phyloP scores from a whole-genome alignment of 1,140 invertebrate genomes.

The Teleopsis dalmanni region DNA sequence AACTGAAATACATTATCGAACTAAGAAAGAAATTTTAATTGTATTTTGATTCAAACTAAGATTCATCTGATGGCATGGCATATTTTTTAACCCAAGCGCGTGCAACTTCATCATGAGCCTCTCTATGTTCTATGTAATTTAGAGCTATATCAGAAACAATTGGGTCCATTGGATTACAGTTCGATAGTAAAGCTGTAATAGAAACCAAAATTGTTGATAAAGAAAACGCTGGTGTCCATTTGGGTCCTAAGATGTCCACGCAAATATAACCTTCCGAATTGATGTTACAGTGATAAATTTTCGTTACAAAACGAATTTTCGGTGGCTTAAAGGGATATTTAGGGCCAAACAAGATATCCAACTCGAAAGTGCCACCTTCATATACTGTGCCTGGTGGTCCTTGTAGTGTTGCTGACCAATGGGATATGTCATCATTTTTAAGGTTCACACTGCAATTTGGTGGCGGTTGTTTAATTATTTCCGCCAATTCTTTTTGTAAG shows the following conservation, averaged over 20 bases:
- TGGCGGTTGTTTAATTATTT: constrained; percentile 16
- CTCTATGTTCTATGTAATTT: constrained; percentile 24
- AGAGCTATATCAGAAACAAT: constrained; percentile 26
- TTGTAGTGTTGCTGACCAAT: constrained; percentile 17
- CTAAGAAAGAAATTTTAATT: too few relatives aligned
- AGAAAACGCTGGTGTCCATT: constrained; percentile 29
- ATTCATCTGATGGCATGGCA: too few relatives aligned
- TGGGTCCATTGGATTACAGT: constrained; percentile 31
- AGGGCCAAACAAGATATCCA: constrained; percentile 23
- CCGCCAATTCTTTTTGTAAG: too few relatives aligned
- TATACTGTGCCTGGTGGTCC: constrained; percentile 23
- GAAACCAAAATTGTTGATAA: constrained; percentile 27
- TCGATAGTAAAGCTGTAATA: constrained; percentile 23
- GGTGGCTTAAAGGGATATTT: constrained; percentile 52
- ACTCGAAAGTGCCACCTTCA: constrained; percentile 22
- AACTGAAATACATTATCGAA: too few relatives aligned
- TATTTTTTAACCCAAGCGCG: constrained; percentile 16
- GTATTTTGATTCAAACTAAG: too few relatives aligned
- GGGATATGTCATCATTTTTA: constrained; percentile 18
- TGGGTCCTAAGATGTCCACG: constrained; percentile 24
- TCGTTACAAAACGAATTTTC: constrained; percentile 62
- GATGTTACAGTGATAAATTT: constrained; percentile 59
- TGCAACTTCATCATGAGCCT: constrained; percentile 24
- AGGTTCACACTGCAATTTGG: constrained; percentile 23
- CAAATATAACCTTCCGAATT: constrained; percentile 28